Evolutionary conservation across 2,797 vertebrate genomes (phyloP).

Genomic region (Thamnophis elegans): DNA sequence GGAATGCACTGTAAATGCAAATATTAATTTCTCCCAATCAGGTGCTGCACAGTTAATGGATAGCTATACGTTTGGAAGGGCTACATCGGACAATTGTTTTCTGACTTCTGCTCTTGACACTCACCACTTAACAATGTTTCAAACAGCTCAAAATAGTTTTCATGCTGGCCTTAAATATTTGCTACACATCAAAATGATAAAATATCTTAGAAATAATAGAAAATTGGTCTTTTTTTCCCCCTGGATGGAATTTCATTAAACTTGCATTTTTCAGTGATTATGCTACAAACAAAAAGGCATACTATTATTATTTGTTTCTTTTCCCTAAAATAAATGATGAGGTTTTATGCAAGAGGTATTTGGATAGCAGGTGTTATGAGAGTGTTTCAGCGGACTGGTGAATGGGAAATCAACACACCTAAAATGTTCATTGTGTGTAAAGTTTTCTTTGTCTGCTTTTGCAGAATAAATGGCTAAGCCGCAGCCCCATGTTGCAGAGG

Average conservation of each 20-base stretch:
- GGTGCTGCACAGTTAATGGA: conserved; percentile 51
- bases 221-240: neutral
- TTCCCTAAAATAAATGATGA: neutral
- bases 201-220: neutral
- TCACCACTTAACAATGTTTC: neutral
- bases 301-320: too few species aligned
- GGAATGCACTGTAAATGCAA: conserved; percentile 72
- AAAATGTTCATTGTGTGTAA: neutral
- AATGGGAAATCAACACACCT: neutral
- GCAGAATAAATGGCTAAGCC: conserved; percentile 92
- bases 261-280: neutral
- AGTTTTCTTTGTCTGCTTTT: conserved; percentile 35
- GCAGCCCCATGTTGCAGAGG: conserved; percentile 93
- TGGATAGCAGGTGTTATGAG: neutral
- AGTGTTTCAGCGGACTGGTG: neutral
- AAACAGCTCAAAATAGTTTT: neutral
- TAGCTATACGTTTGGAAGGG: conserved; percentile 43
- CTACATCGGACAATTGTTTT: conserved; percentile 47
- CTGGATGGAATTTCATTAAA: neutral
- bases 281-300: neutral
- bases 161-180: neutral
- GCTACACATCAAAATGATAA: neutral
- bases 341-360: neutral
- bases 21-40: conserved; percentile 68
- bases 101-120: conserved; percentile 4